Conservation (phyloP, 2,113 vertebrate species). For the Scatophagus argus region DNA sequence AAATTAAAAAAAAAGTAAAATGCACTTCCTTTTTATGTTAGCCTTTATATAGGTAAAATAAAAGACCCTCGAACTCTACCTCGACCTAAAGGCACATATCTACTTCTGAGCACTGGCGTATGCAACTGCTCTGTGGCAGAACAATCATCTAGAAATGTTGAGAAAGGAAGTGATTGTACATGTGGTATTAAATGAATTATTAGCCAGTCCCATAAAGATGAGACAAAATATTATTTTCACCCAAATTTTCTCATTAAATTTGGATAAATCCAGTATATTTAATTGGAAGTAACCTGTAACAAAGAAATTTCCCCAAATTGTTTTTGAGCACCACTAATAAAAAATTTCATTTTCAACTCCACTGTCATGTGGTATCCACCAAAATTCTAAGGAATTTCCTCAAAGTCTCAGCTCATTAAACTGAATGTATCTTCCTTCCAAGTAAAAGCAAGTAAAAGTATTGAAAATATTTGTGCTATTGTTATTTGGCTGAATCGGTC, state of each 20-base stretch:
- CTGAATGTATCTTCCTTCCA: neutral
- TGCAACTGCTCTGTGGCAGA: neutral
- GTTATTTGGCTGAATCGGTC: neutral
- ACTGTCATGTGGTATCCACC: neutral
- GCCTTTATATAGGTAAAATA: neutral
- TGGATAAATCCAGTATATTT: neutral
- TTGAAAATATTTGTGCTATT: neutral
- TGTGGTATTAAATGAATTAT: neutral
- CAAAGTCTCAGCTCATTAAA: neutral
- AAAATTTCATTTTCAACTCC: neutral
- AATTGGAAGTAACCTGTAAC: neutral
- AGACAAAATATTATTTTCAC: neutral
- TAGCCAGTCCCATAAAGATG: neutral
- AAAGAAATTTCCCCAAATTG: neutral
- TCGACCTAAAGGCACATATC: neutral
- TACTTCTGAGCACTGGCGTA: neutral
- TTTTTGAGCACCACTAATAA: neutral
- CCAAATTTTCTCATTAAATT: neutral
- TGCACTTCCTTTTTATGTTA: neutral
- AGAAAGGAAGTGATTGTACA: conserved; percentile 26
- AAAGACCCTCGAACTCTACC: neutral
- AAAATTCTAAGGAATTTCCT: conserved; percentile 23
- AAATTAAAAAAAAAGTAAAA: too few species aligned
- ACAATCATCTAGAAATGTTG: neutral
- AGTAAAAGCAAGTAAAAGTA: too few species aligned